These are phyloP conservation scores for Mus musculus DNA, from an alignment of 2,113 vertebrate genomes.

Conservation along the genomic window DNA sequence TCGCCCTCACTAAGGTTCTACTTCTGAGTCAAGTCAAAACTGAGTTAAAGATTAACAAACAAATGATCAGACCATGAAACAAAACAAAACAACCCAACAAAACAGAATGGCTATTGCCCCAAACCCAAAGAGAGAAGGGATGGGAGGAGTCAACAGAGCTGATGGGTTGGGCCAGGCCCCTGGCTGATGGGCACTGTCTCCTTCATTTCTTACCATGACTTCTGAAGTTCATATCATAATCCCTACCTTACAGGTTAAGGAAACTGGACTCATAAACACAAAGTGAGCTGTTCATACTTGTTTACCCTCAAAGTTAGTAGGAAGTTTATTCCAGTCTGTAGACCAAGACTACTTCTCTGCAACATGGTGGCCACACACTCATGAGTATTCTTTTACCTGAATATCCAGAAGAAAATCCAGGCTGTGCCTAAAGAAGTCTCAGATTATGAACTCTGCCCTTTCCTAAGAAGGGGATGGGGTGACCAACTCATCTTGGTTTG, in stretches of 20 bases:
- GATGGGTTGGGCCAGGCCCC: rapidly evolving
- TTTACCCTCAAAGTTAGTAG: neutral
- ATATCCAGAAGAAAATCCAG: neutral
- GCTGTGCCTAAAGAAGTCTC: neutral
- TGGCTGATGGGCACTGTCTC: neutral
- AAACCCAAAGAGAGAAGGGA: neutral
- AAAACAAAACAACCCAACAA: neutral
- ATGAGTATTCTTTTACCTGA: neutral
- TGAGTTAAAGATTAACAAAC: neutral
- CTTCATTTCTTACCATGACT: neutral
- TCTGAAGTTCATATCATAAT: neutral
- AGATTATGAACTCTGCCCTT: neutral
- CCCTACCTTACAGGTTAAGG: neutral
- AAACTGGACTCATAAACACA: neutral
- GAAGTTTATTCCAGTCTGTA: neutral
- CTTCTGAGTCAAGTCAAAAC: neutral
- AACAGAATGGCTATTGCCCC: neutral
- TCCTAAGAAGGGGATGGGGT: neutral
- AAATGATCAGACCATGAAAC: neutral
- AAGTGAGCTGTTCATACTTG: neutral
- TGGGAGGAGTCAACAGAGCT: neutral
- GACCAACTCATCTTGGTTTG: neutral
- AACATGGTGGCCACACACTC: rapidly evolving
- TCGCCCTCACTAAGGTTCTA: neutral
- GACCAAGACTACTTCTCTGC: neutral